Percentiles rank a stretch among this genome's conserved stretches.
phyloP scores from a whole-genome alignment of 2,113 vertebrate genomes.

The Corythornis cristatus region DNA sequence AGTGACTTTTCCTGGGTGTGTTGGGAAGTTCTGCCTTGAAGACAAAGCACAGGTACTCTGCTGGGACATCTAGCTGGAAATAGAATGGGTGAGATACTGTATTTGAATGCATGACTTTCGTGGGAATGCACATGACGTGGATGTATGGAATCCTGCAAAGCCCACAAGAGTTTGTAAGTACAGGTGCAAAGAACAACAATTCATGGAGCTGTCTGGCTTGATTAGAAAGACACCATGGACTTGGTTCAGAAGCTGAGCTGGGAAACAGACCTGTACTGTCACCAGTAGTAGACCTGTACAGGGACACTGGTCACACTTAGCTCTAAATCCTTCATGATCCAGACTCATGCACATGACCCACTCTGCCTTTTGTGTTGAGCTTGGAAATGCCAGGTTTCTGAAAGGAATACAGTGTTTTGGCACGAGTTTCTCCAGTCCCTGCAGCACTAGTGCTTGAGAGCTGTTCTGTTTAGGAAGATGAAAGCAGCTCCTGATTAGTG shows the following conservation, averaged over 20 bases:
- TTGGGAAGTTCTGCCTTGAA: neutral
- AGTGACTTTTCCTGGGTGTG: neutral
- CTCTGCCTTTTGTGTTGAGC: neutral
- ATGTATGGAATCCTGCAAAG: neutral
- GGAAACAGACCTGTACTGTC: neutral
- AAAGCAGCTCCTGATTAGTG: constrained; percentile 38
- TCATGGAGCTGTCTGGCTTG: neutral
- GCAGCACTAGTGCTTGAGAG: neutral
- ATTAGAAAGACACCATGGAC: neutral
- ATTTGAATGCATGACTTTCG: neutral
- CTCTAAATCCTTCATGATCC: neutral
- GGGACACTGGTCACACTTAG: neutral
- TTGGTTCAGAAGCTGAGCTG: neutral
- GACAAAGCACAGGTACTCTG: neutral
- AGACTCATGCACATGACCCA: neutral
- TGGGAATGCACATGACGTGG: fast-evolving
- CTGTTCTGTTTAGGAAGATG: constrained; percentile 35
- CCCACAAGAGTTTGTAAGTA: neutral
- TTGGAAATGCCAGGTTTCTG: neutral
- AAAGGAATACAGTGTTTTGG: constrained; percentile 1
- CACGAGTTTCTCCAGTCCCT: neutral
- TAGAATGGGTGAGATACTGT: neutral
- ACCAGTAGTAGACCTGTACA: neutral
- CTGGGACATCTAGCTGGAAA: neutral
- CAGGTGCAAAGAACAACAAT: neutral